Base-by-base conservation (phyloP, 2,797 vertebrate species). In the Craterocephalus amniculus region DNA sequence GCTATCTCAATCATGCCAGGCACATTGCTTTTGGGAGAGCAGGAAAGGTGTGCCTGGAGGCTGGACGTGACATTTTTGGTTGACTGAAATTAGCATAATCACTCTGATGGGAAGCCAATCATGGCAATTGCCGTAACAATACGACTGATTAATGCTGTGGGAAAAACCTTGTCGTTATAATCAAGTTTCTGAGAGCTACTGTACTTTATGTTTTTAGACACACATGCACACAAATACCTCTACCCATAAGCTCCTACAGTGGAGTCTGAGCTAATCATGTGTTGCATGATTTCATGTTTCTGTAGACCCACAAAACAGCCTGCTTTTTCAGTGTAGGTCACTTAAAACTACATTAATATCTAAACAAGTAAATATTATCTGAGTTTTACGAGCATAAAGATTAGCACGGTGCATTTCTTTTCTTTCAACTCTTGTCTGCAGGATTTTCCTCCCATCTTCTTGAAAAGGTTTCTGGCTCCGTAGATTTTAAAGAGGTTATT, bases 11-110 rank as follows among this genome's bases (percentile, higher is more conserved):
- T 91, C 89, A 90, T 78, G 77, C 66, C 78, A 74, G 80, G 73
- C 71, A 76, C 75, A 43, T 78, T 74, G 79, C 83, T 86, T 89
- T 76, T 76, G 83, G 75, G 73, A 77, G 72, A 74, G 76, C 34
- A 63, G 68, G 78, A 77, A 74, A 87, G 85, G 89, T 83, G 86
- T 87, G 88, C 74, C 86, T 78, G 69, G 74, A 84, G 89, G 87
- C 86, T 79, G 88, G 89, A 88, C 82, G 66, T 94, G 93, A 94
- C 93, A 93, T 94, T 94, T 94, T 94, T 93, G 84, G 90, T 88
- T 87, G 86, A 90, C 76, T 87, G 82, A 79, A 91, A 94, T 94
- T 93, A 89, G 83, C 91, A 92, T 94, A 93, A 94, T 94, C 91
- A 88, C 84, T 86, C 72, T 89, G 93, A 93, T 91, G 88, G 83